Base-by-base conservation (phyloP, 2,113 vertebrate species). In the Psammodynastes pulverulentus region DNA sequence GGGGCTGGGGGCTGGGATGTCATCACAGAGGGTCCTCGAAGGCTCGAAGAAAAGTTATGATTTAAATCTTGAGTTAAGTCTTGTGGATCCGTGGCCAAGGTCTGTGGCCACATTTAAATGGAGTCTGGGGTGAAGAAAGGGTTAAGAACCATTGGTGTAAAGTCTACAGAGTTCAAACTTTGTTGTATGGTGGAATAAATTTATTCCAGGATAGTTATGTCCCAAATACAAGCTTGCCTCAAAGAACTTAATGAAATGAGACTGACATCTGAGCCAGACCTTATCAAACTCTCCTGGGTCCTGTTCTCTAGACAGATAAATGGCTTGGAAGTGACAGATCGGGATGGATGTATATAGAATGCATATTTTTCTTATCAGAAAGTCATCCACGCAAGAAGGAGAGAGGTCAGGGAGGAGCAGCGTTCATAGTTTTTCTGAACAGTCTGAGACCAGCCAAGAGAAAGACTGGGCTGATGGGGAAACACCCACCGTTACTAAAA, bases 341-440 rank as follows among this genome's bases (percentile, higher is more conserved):
- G n/a, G 15, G 49, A 34, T 34, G 26, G 46, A 46, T 53, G 15
- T 39, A 9, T 34, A 52, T 46, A 56, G 23, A 58, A 5, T 79
- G 34, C 34, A 17, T 95, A 90, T 0, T 94, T 95, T 51, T 94
- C 79, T 94, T 87, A 84, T 23, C 94, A 97, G 97, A 93, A 97
- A 95, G 94, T 91, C 95, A 49, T 94, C 94, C 86, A 89, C 79
- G 8, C 94, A 94, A 92, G 97, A 97, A 91, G 95, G 96, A 23
- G 98, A 98, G 85, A 96, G 95, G 26, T 95, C 96, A 0, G 97
- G 95, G 56, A 96, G 97, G 85, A 98, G 95, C 94, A 97, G 93
- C n/a, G 21, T 95, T 67, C 96, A 92, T 90, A 96, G 94, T 10
- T 94, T 49, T 24, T 96, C 94, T 1, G 96, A 96, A 45, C 96